These are phyloP conservation scores for Calliphora vomitoria DNA, from an alignment of 2,888 invertebrate genomes.

Conservation along the genomic window DNA sequence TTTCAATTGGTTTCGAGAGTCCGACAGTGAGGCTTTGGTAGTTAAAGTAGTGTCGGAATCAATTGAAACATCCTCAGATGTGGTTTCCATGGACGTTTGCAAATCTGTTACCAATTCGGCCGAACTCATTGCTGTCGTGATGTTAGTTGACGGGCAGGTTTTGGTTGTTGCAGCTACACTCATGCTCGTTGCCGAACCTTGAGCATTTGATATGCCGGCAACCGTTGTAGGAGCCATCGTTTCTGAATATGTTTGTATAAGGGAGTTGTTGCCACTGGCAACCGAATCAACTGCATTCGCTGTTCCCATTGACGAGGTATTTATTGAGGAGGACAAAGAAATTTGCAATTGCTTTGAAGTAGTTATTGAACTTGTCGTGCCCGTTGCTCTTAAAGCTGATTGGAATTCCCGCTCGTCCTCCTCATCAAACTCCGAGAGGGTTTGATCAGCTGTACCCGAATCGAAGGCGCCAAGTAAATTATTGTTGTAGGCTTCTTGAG, in stretches of 20 bases:
- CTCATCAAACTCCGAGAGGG: constrained; percentile 90
- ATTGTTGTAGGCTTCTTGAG: constrained; percentile 86
- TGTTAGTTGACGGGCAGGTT: constrained; percentile 49
- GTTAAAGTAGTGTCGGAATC: constrained; percentile 85
- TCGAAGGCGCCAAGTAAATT: constrained; percentile 89
- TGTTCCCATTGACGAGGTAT: constrained; percentile 30
- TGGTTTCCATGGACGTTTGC: constrained; percentile 84
- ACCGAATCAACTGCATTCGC: constrained; percentile 17
- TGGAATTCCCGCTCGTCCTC: constrained; percentile 92
- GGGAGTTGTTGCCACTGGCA: constrained; percentile 20
- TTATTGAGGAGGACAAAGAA: constrained; percentile 35
- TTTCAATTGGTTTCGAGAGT: constrained; percentile 94
- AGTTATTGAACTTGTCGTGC: constrained; percentile 81
- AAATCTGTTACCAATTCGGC: constrained; percentile 79
- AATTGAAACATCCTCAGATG: constrained; percentile 84
- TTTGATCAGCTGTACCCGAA: constrained; percentile 89
- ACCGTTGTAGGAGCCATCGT: constrained; percentile 71
- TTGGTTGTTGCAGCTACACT: constrained; percentile 21
- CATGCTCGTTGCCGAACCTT: constrained; percentile 20
- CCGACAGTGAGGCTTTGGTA: constrained; percentile 90
- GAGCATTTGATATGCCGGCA: constrained; percentile 45
- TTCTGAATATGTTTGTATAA: constrained; percentile 54
- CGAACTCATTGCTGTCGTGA: constrained; percentile 70
- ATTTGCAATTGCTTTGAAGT: constrained; percentile 66
- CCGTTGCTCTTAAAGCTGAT: constrained; percentile 87